Percentiles rank a stretch among this genome's conserved stretches.
phyloP scores from a whole-genome alignment of 2,113 vertebrate species.

The Sakesphorus luctuosus region DNA sequence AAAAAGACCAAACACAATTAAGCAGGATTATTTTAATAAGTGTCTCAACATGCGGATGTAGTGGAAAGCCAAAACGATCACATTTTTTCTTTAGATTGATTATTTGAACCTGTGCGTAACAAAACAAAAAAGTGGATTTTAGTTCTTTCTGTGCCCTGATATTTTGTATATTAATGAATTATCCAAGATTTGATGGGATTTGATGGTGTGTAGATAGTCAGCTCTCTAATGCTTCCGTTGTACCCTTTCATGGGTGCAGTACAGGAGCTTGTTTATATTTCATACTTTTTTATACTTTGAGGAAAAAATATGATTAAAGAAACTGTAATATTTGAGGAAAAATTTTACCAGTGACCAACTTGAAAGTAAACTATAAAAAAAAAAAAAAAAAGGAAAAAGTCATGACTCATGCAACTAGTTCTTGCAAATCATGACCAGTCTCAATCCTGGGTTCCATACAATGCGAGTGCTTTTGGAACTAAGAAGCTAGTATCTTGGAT shows the following conservation, averaged over 20 bases:
- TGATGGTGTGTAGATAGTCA: constrained; percentile 81
- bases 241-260: constrained; percentile 75
- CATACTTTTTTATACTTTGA: constrained; percentile 93
- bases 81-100: constrained; percentile 80
- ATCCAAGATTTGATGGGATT: constrained; percentile 81
- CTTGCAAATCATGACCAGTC: constrained; percentile 73
- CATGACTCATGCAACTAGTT: constrained; percentile 72
- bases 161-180: constrained; percentile 84
- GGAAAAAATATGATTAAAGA: constrained; percentile 76
- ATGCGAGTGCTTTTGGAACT: constrained; percentile 78
- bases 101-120: constrained; percentile 78
- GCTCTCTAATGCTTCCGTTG: constrained; percentile 82
- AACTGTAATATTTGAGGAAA: constrained; percentile 77
- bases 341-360: constrained; percentile 69
- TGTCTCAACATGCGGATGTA: constrained; percentile 80
- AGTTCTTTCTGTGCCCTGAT: constrained; percentile 82
- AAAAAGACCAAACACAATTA: constrained; percentile 83
- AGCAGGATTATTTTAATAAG: constrained; percentile 84
- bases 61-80: constrained; percentile 82
- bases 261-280: constrained; percentile 93
- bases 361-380: constrained; percentile 70
- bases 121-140: constrained; percentile 82
- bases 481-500: constrained; percentile 79
- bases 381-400: constrained; percentile 21
- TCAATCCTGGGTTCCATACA: constrained; percentile 69